A percentile compares a stretch with the other conserved stretches of the same genome.
phyloP scores from a whole-genome alignment of 2,888 invertebrate species.

The Nomada ferruginata region DNA sequence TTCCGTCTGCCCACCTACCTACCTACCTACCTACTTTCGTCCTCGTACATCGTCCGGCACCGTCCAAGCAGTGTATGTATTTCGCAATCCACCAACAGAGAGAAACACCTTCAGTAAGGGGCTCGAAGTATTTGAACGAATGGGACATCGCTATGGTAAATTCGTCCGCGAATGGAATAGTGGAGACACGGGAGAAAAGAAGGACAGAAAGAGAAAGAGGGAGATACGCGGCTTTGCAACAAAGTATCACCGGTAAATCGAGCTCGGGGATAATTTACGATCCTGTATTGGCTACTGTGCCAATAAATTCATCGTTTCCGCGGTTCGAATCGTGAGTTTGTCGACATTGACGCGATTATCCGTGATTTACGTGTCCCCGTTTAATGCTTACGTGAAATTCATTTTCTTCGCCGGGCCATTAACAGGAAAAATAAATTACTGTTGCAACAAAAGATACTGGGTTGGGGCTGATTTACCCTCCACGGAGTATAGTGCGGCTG shows the following conservation, averaged over 20 bases:
- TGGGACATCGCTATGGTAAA: conserved; percentile 37
- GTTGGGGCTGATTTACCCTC: too few species aligned
- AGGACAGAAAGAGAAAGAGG: background rate
- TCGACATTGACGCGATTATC: background rate
- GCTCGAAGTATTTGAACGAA: conserved; percentile 61
- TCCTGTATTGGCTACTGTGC: background rate
- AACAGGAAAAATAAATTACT: background rate
- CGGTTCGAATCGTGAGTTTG: background rate
- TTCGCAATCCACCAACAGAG: conserved; percentile 57
- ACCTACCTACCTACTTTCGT: conserved; percentile 80
- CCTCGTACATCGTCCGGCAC: conserved; percentile 70
- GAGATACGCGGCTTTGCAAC: background rate
- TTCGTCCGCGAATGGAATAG: conserved; percentile 37
- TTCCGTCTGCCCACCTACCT: conserved; percentile 81
- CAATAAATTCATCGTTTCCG: background rate
- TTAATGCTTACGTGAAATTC: background rate
- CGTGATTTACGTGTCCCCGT: background rate
- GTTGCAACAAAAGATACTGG: too few species aligned
- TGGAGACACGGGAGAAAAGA: background rate
- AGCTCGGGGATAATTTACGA: conserved; percentile 7
- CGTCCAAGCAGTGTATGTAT: conserved; percentile 53
- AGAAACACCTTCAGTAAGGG: conserved; percentile 51
- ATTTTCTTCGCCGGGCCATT: background rate
- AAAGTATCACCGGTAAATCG: conserved; percentile 11
- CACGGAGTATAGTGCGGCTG: too few species aligned